Percentiles rank a stretch among this genome's conserved stretches.
phyloP scores from a whole-genome alignment of 2,888 invertebrate species.

The Tortrix viridana region DNA sequence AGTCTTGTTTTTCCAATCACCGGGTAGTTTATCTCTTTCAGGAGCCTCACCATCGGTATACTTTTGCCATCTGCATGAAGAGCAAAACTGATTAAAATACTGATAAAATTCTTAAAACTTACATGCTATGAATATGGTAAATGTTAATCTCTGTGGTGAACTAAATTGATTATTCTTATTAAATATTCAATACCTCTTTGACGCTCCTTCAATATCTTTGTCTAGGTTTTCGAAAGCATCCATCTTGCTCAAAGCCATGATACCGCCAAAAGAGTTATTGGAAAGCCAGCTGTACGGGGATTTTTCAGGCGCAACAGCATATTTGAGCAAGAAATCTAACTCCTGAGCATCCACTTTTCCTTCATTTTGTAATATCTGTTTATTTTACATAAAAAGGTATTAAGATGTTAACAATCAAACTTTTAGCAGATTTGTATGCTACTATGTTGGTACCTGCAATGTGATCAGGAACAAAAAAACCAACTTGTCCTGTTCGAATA shows the following conservation, averaged over 20 bases:
- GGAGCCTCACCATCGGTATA: conserved; percentile 96
- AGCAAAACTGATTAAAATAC: background rate
- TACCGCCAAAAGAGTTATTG: conserved; percentile 91
- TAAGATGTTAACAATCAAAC: too few species aligned
- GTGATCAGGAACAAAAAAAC: conserved; percentile 95
- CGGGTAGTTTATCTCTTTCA: conserved; percentile 96
- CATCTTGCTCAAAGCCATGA: conserved; percentile 90
- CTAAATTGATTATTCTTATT: background rate
- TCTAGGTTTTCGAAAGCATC: conserved; percentile 93
- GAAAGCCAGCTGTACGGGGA: conserved; percentile 93
- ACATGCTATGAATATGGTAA: too few species aligned
- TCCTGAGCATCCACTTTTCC: conserved; percentile 89
- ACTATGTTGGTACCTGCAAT: conserved; percentile 75
- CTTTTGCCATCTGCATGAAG: conserved; percentile 91
- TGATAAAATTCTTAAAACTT: too few species aligned
- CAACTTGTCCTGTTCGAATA: conserved; percentile 96
- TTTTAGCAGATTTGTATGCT: too few species aligned
- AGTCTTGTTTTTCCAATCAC: conserved; percentile 97
- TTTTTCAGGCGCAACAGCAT: conserved; percentile 89
- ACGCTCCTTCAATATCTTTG: conserved; percentile 95
- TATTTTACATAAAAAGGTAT: background rate
- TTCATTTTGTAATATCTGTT: conserved; percentile 72
- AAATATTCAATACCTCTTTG: conserved; percentile 84
- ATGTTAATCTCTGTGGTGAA: too few species aligned
- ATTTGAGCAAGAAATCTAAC: conserved; percentile 94